Base-by-base conservation (phyloP, 1,140 invertebrate species). In the Solen grandis region DNA sequence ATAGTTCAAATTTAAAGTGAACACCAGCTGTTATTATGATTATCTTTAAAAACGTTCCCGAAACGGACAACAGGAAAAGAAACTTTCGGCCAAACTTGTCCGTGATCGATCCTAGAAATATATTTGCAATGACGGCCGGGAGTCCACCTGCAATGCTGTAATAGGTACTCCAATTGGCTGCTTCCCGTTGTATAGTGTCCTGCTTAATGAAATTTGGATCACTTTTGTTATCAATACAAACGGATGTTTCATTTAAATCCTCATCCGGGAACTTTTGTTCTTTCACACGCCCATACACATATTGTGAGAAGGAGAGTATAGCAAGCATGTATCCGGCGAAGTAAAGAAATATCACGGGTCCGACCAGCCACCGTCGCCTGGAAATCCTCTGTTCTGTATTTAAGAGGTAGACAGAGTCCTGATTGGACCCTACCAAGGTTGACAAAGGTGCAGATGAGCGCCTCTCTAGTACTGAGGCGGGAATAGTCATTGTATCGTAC, bases 31-130 rank as follows among this genome's bases (percentile, higher is more conserved):
- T 54, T 10, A n/a, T 52, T 0, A 80, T 19, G 8, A 22, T 60
- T 60, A 55, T 73, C 38, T 60, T 14, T 38, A 80, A 14, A 16
- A 80, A 80, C 1, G 68, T 80, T 72, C 77, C 77, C 13, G 73
- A 22, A 36, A 65, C 65, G 19, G 77, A 52, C 1, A 80, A 36
- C 41, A 72, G 50, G 50, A 80, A 80, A 14, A 80, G 29, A 41
- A 80, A 80, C 57, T 80, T 80, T 38, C 77, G 31, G 19, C 77
- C 77, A 50, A 72, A 80, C 57, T 73, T 80, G 29, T 80, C 77
- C 22, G 77, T 80, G 8, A 36, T 65, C 14, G 77, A 80, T 27
- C 77, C 77, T 27, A 80, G 38, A 35, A 80, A 16, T 2, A 80
- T 72, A 41, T 80, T 80, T 16, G 77, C 55, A 16, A 80, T 72